Percentiles rank a stretch among this genome's conserved stretches.
Conservation (phyloP, 2,888 invertebrate species). For the Mamestra brassicae region DNA sequence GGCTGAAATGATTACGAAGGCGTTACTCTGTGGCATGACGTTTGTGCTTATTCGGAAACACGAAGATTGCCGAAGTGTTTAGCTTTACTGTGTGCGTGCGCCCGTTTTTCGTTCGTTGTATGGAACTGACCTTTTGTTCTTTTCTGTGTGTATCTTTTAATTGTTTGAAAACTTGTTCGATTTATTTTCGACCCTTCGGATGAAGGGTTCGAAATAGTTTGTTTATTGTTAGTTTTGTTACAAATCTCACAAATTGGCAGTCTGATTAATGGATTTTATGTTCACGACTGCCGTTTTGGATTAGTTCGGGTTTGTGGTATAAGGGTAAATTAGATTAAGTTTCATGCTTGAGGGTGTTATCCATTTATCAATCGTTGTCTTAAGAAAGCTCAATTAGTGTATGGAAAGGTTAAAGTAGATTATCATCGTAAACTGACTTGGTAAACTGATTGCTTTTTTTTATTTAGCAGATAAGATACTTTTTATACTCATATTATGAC, state of each 20-base stretch:
- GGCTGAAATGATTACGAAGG: no score
- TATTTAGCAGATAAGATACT: no score
- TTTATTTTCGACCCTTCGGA: conserved; percentile 41
- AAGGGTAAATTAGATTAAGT: conserved; percentile 7
- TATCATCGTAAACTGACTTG: background rate
- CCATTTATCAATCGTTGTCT: background rate
- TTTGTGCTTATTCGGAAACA: no score
- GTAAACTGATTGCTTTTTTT: background rate
- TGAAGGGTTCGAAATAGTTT: conserved; percentile 30
- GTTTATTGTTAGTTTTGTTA: conserved; percentile 26
- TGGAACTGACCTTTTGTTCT: background rate
- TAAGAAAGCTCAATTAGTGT: background rate
- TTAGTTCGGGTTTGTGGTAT: conserved; percentile 14
- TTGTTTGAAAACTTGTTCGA: conserved; percentile 55
- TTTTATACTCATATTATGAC: no score
- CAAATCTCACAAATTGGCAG: conserved; percentile 34
- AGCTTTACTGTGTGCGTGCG: no score
- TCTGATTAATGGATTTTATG: conserved; percentile 28
- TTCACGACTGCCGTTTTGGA: background rate
- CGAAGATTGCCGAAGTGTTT: no score
- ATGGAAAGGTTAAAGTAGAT: background rate
- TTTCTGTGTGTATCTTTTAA: conserved; percentile 24
- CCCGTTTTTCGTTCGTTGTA: background rate
- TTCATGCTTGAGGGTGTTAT: background rate
- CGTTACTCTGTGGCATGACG: no score